Base-by-base conservation (phyloP, 1,140 invertebrate species). In the Caenorhabditis inopinata region DNA sequence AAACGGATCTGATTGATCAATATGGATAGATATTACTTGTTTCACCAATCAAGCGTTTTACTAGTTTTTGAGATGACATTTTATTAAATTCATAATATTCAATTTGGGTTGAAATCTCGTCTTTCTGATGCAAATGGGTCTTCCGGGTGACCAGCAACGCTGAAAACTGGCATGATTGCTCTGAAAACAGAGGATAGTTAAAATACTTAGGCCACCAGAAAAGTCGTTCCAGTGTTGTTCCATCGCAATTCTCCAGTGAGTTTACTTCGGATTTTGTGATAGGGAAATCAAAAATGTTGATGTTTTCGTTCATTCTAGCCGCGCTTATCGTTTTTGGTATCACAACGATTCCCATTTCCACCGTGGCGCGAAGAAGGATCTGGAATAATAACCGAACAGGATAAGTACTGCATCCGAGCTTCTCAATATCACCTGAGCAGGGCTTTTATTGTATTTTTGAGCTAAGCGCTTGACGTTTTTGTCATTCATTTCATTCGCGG, bases 231-330 rank as follows among this genome's bases (percentile, higher is more conserved):
- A 11, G 25, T 32, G 29, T 32, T 11, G 58, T 16, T 42, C n/a
- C 38, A 11, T 38, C 58, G n/a, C 38, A 32, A 5, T 29, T 32
- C 11, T 68, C 58, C n/a, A 68, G n/a, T 1, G 38, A 18, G 12
- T 68, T 68, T 11, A 68, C 58, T 68, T 68, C 58, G 14, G 58
- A 29, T 21, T 68, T 68, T 2, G 58, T 21, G 21, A 68, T 68
- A 21, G 79, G 48, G 53, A 84, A 84, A 51, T 84, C 83, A 32
- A 90, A 86, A 0, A 89, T 79, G 23, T 89, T 76, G 12, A 89
- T 83, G 83, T 93, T 93, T 42, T 83, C 58, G 18, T 68, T 68
- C 58, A 68, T 68, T 68, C 58, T 51, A 2, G 48, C 58, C 2
- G 82, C 45, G 35, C 77, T 82, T 2, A 45, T 75, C 49, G 87